Percentiles rank a stretch among this genome's conserved stretches.
phyloP scores from a whole-genome alignment of 2,888 invertebrate species.

The Ypsolopha sequella region DNA sequence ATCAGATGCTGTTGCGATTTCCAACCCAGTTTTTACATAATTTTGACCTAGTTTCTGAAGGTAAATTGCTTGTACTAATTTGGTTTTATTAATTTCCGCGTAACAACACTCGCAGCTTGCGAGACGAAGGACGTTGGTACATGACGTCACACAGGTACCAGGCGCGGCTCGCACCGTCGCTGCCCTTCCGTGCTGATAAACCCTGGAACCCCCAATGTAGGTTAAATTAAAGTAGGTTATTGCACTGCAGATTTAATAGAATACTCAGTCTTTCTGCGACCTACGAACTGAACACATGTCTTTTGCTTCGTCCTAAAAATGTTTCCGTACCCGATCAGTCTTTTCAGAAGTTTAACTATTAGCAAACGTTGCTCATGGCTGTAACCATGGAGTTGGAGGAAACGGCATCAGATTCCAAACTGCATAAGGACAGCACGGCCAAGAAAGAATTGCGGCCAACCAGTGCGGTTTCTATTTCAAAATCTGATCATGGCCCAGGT shows the following conservation, averaged over 20 bases:
- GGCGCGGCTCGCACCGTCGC: conserved; percentile 54
- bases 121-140: conserved; percentile 35
- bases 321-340: background rate
- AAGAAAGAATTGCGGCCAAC: conserved; percentile 55
- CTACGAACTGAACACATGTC: conserved; percentile 32
- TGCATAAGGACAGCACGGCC: conserved; percentile 48
- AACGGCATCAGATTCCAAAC: conserved; percentile 58
- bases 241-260: conserved; percentile 45
- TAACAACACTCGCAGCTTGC: conserved; percentile 35
- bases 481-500: conserved; percentile 56
- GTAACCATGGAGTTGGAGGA: conserved; percentile 62
- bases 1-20: conserved; percentile 27
- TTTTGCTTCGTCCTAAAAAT: conserved; percentile 19
- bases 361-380: conserved; percentile 44
- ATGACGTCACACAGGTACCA: conserved; percentile 66
- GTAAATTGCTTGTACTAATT: conserved; percentile 38
- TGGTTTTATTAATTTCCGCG: conserved; percentile 56
- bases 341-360: conserved; percentile 35
- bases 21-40: conserved; percentile 39
- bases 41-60: conserved; percentile 35
- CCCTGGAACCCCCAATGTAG: conserved; percentile 58
- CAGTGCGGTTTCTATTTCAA: conserved; percentile 54
- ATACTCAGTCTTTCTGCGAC: conserved; percentile 36
- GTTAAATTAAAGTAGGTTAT: conserved; percentile 68
- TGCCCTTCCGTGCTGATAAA: conserved; percentile 37